Evolutionary conservation across 1,140 invertebrate genomes (phyloP).

Genomic region (Harlomillsia oculata): DNA sequence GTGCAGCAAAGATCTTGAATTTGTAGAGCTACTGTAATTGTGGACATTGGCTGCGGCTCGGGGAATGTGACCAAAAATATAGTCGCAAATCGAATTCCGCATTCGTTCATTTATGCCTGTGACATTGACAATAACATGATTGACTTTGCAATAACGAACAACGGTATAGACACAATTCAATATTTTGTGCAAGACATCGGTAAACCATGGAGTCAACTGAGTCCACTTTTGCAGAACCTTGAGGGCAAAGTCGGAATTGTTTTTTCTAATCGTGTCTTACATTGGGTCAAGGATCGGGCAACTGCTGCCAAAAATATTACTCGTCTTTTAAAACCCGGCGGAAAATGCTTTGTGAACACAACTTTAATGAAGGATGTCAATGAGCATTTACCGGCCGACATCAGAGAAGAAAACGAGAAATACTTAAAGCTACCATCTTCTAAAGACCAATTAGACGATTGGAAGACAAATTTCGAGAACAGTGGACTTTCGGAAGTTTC

Average conservation of each 20-base stretch:
- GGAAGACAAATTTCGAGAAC: constrained; percentile 3
- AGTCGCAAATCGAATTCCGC: neutral
- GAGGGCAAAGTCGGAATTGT: constrained; percentile 12
- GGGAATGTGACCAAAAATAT: constrained; percentile 4
- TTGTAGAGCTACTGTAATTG: constrained; percentile 1
- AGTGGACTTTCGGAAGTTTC: neutral
- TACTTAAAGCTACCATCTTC: neutral
- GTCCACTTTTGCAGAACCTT: neutral
- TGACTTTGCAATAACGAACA: neutral
- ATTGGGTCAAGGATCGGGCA: neutral
- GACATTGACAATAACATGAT: constrained; percentile 11
- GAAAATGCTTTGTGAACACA: constrained; percentile 5
- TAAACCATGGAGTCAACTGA: constrained; percentile 7
- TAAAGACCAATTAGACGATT: neutral
- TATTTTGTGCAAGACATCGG: constrained; percentile 10
- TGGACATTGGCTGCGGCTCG: constrained; percentile 6
- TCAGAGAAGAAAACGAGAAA: neutral
- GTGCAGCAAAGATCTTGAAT: neutral
- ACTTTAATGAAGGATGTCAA: neutral
- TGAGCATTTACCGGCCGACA: neutral
- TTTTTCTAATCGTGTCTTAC: constrained; percentile 11
- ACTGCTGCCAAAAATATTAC: constrained; percentile 2
- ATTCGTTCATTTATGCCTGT: neutral
- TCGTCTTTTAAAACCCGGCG: constrained; percentile 1
- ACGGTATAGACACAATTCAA: neutral